These are phyloP conservation scores for Palaemon carinicauda DNA, from an alignment of 1,140 invertebrate species.

Conservation along the genomic window DNA sequence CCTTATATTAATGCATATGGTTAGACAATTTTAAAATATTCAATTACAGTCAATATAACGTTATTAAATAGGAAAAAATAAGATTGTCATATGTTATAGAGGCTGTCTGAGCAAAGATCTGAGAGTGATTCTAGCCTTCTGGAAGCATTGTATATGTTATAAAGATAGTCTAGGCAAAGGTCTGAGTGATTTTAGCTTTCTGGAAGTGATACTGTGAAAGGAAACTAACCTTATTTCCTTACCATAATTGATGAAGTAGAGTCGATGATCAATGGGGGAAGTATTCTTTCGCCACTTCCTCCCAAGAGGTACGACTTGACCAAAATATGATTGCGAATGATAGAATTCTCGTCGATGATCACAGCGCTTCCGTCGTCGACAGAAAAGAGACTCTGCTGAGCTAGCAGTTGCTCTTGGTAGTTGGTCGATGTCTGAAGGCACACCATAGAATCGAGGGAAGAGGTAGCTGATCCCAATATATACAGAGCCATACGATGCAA, in stretches of 20 bases:
- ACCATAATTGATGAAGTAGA: background rate
- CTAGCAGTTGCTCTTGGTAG: slow-evolving; percentile 32
- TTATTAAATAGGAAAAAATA: too few species aligned
- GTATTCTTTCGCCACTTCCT: slow-evolving; percentile 18
- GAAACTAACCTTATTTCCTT: background rate
- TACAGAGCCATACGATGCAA: slow-evolving; percentile 23
- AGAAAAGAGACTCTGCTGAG: slow-evolving; percentile 3
- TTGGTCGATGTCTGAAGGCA: slow-evolving; percentile 27
- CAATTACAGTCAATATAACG: too few species aligned
- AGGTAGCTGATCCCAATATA: slow-evolving; percentile 17
- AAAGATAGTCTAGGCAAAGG: too few species aligned
- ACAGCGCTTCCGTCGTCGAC: slow-evolving; percentile 1
- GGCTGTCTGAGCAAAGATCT: too few species aligned
- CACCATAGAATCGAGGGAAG: slow-evolving; percentile 26
- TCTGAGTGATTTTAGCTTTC: too few species aligned
- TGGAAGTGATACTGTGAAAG: too few species aligned
- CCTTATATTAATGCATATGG: too few species aligned
- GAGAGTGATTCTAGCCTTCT: too few species aligned
- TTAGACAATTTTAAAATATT: too few species aligned
- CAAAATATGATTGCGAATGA: slow-evolving; percentile 40
- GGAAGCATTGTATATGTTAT: too few species aligned
- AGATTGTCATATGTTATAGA: too few species aligned
- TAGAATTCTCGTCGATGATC: slow-evolving; percentile 40
- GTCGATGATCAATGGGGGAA: slow-evolving; percentile 22
- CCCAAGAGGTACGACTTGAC: slow-evolving; percentile 41